Percentiles rank a stretch among this genome's conserved stretches.
Evolutionary conservation across 2,888 invertebrate genomes (phyloP).

Genomic region (Hypomecis atomaria): DNA sequence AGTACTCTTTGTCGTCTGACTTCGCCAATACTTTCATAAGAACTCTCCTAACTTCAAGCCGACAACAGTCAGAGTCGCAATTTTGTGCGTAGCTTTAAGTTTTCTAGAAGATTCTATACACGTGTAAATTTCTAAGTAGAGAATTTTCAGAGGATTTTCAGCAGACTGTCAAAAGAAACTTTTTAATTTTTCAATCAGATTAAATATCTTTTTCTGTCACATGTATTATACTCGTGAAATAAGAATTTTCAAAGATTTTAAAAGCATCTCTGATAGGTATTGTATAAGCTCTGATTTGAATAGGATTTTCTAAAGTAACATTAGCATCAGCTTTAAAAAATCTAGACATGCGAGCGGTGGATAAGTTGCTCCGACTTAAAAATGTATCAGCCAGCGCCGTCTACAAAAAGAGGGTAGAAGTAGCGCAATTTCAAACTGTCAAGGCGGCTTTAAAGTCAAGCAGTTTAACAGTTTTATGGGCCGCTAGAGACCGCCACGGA

Average conservation of each 20-base stretch:
- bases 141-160: too few relatives aligned
- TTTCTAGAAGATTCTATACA: not conserved
- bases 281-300: not conserved
- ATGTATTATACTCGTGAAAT: too few relatives aligned
- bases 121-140: not conserved
- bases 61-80: not conserved
- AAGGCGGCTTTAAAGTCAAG: constrained; percentile 42
- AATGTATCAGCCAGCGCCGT: constrained; percentile 32
- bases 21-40: not conserved
- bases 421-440: constrained; percentile 47
- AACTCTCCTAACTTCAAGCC: not conserved
- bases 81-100: too few relatives aligned
- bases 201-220: too few relatives aligned
- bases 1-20: constrained; percentile 8
- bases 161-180: not conserved
- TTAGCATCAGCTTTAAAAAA: not conserved
- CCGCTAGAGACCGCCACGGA: constrained; percentile 38
- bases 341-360: constrained; percentile 9
- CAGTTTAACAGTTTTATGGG: constrained; percentile 50
- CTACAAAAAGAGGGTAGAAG: constrained; percentile 34
- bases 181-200: too few relatives aligned
- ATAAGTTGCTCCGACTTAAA: constrained; percentile 13
- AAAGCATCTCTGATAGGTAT: too few relatives aligned
- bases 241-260: too few relatives aligned
- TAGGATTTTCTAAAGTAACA: not conserved